Conservation (phyloP, 2,113 vertebrate genomes). For the Malurus alboscapulatus region DNA sequence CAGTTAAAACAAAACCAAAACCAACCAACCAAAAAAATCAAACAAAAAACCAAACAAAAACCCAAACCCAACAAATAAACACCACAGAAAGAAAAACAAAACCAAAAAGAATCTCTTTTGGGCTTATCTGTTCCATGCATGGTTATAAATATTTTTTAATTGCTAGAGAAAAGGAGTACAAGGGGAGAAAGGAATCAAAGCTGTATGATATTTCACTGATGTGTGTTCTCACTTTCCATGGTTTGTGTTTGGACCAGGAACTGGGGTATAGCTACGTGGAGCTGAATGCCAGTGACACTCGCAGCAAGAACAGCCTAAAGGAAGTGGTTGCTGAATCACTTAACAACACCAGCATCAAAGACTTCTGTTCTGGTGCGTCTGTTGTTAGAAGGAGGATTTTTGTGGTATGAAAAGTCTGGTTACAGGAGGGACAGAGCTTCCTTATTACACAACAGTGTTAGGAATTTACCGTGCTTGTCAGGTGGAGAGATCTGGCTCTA, state of each 20-base stretch:
- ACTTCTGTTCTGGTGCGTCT: constrained; percentile 86
- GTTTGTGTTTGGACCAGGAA: constrained; percentile 76
- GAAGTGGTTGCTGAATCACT: constrained; percentile 88
- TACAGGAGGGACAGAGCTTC: not conserved
- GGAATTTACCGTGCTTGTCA: not conserved
- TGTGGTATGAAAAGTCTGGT: not conserved
- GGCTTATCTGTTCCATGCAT: not conserved
- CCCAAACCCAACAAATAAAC: not conserved
- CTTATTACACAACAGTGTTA: not conserved
- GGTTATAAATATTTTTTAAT: not conserved
- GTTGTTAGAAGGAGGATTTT: not conserved
- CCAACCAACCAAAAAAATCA: not conserved
- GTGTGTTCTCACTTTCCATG: not conserved
- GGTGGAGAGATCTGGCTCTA: fast-evolving
- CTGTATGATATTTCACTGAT: not conserved
- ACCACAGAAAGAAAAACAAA: not conserved
- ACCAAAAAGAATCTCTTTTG: not conserved
- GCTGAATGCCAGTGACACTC: constrained; percentile 94
- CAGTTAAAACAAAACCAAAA: not conserved
- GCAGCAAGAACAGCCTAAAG: constrained; percentile 93
- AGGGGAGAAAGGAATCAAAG: not conserved
- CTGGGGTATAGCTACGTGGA: constrained; percentile 94
- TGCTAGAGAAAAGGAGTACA: not conserved
- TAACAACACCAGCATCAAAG: constrained; percentile 94
- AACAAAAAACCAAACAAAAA: not conserved